phyloP scores from a whole-genome alignment of 2,113 vertebrate genomes.

The Bos taurus region DNA sequence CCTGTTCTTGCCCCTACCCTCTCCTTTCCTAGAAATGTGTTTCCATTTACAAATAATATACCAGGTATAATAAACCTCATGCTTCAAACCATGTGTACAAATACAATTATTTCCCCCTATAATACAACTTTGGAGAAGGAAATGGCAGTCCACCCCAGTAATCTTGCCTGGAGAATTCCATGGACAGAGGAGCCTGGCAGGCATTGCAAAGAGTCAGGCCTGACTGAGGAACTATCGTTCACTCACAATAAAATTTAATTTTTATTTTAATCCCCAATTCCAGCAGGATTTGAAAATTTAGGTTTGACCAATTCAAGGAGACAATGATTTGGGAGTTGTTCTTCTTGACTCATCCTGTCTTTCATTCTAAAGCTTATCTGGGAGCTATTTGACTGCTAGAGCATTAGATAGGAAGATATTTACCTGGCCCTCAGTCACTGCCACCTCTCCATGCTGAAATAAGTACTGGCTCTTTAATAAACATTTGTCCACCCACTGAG shows the following conservation, averaged over 20 bases:
- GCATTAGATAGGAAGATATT: neutral
- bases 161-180: neutral
- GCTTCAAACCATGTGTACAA: neutral
- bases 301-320: neutral
- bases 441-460: neutral
- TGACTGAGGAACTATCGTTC: neutral
- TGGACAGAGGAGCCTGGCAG: neutral
- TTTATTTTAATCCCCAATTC: neutral
- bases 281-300: neutral
- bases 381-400: neutral
- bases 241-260: neutral
- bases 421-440: neutral
- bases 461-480: neutral
- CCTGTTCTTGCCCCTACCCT: accelerated
- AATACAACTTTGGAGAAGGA: neutral
- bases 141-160: neutral
- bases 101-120: neutral
- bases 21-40: neutral
- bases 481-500: neutral
- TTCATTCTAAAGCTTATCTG: neutral
- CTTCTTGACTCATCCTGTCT: neutral
- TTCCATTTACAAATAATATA: neutral
- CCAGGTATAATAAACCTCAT: neutral
- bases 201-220: neutral
- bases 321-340: neutral